Base-by-base conservation (phyloP, 2,113 vertebrate species). In the Grallaria varia region DNA sequence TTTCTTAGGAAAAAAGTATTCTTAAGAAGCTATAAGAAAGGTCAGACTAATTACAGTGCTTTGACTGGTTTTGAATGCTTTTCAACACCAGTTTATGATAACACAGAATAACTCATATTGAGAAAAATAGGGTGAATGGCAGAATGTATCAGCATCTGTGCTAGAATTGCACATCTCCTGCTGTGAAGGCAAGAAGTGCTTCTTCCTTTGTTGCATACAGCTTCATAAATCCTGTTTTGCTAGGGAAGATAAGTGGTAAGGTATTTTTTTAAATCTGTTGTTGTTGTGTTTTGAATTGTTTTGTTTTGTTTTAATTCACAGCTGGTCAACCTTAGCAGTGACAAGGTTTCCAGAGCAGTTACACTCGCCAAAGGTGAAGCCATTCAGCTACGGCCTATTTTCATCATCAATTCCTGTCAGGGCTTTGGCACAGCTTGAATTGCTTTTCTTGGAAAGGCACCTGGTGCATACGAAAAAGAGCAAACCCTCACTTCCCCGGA, bases 261-360 rank as follows among this genome's bases (percentile, higher is more conserved):
- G 21, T 27, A 17, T 1, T 9, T 25, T 27, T 5, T 5, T 4
- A 10, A 7, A 21, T 28, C 1, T 21, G 8, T 3, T 12, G 7
- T 5, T 5, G 16, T 66, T 55, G 8, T 22, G 42, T 42, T 42
- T 14, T 10, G 42, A 14, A 42, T 42, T 42, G 10, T 42, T 42
- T 42, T 42, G 42, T 44, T 72, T 68, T 21, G 0, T n/a, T n/a
- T n/a, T n/a, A 7, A 12, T n/a, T 72, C 23, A 30, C 14, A 55
- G 6, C 30, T 64, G 5, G 11, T 69, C 21, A 71, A 7, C 69
- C n/a, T 52, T 84, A 50, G 12, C 60, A 64, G 18, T 39, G 60
- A 67, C 42, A 81, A 50, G 45, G 22, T 33, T 84, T 69, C 13
- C n/a, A 67, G 52, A 86, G 37, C 35, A 64, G 30, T n/a, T 63